Percentiles rank a stretch among this genome's conserved stretches.
Conservation (phyloP, 2,113 vertebrate genomes). For the Eonycteris spelaea region DNA sequence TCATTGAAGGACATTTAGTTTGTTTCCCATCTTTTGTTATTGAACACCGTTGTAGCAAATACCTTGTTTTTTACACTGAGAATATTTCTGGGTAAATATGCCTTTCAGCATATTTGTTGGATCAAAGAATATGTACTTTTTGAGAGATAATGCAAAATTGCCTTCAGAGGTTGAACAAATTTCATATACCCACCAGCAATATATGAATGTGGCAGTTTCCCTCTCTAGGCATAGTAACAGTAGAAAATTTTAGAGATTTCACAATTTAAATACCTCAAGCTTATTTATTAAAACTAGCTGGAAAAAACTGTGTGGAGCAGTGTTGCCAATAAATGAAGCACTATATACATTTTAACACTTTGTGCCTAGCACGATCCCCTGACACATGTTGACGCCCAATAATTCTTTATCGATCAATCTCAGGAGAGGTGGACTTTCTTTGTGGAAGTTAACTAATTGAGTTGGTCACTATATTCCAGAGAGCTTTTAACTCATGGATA, state of each 20-base stretch:
- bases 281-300: neutral
- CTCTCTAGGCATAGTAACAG: neutral
- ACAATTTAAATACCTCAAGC: neutral
- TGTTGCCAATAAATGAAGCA: neutral
- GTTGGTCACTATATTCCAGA: neutral
- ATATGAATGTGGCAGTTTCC: neutral
- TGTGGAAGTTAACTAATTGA: neutral
- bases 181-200: neutral
- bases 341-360: neutral
- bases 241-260: neutral
- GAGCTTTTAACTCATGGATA: neutral
- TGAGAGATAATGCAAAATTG: neutral
- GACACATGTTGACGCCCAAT: neutral
- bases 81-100: neutral
- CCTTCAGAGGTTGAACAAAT: neutral
- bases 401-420: neutral
- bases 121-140: neutral
- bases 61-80: neutral
- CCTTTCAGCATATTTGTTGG: neutral
- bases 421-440: neutral
- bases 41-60: neutral
- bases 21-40: neutral
- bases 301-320: neutral
- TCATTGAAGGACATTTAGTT: neutral
- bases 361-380: neutral